Base-by-base conservation (phyloP, 2,888 invertebrate genomes). In the Helobdella robusta region DNA sequence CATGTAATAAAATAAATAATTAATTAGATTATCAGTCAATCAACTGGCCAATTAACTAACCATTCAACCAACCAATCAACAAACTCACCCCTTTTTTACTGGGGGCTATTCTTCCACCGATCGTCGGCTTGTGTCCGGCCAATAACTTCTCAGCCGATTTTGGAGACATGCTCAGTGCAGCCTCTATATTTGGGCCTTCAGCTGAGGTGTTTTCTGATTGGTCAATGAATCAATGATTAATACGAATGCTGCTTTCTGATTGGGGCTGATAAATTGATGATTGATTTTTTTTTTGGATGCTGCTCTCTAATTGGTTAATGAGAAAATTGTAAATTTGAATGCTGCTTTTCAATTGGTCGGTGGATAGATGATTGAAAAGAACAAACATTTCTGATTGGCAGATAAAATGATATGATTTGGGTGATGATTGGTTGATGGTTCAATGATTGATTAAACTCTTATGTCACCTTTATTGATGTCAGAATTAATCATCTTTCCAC, bases 61-160 rank as follows among this genome's bases (percentile, higher is more conserved):
- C 11, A 58, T 15, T 30, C 61, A 15, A n/a, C 6, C 8, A 8
- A 32, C 40, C 25, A 44, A 15, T 28, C 5, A 8, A 28, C 35
- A 30, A 52, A 81, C 83, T 80, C 81, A 87, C 88, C 71, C 86
- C 86, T 70, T 86, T 87, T 76, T 86, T 88, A 11, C 84, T 82
- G 71, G 73, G 72, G 25, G 84, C 84, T 58, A 85, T 81, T 80
- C 87, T 88, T 69, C 87, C 83, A 2, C 87, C 86, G 72, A 89
- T 88, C 1, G 86, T 85, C 8, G 87, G 83, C 75, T 87, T 87
- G 69, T 85, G 81, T 2, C 78, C 75, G 67, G 78, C 79, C 36
- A 75, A 71, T 59, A 71, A 77, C 59, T 75, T 74, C 23, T 71
- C 69, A 0, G 75, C 77, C 67, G 77, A 74, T 20, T 77, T 74